These are phyloP conservation scores for Rhagonycha lutea DNA, from an alignment of 2,888 invertebrate species.

Conservation along the genomic window DNA sequence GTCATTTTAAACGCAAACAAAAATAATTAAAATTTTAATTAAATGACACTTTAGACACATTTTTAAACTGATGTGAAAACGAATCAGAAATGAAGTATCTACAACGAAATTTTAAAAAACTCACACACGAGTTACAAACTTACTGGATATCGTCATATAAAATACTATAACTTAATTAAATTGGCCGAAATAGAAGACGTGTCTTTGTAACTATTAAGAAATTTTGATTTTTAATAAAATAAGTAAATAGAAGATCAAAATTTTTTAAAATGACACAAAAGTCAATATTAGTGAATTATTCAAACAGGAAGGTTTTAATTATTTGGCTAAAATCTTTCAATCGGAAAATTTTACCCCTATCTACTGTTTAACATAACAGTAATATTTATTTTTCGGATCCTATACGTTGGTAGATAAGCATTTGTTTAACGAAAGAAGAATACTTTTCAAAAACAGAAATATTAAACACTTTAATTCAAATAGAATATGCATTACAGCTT, in stretches of 20 bases:
- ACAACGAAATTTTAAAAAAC: neutral
- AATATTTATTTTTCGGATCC: neutral
- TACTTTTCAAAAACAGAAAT: neutral
- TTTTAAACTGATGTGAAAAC: neutral
- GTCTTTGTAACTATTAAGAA: no score
- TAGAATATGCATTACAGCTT: fast-evolving
- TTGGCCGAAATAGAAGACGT: no score
- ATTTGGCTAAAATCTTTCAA: neutral
- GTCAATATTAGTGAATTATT: no score
- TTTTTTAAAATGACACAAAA: no score
- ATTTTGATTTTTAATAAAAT: no score
- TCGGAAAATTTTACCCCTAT: neutral
- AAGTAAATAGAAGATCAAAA: no score
- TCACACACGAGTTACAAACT: no score
- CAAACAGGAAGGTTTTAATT: neutral
- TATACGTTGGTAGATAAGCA: neutral
- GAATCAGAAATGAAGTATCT: neutral
- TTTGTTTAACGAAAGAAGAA: neutral
- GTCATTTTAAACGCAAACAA: neutral
- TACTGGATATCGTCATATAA: no score
- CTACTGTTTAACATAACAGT: neutral
- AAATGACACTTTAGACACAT: neutral
- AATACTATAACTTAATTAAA: no score
- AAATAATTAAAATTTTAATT: neutral
- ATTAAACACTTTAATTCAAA: neutral